These are phyloP conservation scores for Fringilla coelebs DNA, from an alignment of 2,797 vertebrate genomes.

Conservation along the genomic window DNA sequence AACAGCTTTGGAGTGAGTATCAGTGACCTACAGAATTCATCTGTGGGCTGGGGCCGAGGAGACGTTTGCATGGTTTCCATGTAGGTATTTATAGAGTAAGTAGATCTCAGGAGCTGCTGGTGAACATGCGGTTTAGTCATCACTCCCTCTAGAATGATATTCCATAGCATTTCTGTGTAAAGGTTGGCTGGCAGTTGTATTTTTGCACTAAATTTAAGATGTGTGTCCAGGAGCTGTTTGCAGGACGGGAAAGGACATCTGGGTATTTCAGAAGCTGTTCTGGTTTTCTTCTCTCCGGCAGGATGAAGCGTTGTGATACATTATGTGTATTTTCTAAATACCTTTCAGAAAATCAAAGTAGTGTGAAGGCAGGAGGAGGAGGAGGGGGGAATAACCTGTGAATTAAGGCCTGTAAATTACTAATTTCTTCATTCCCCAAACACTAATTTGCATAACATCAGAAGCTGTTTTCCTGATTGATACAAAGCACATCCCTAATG, in stretches of 20 bases:
- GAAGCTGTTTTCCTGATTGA: conserved; percentile 2
- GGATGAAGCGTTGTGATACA: background rate
- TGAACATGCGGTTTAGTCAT: conserved; percentile 54
- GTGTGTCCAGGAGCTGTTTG: background rate
- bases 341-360: background rate
- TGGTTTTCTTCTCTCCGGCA: background rate
- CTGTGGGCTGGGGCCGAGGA: background rate
- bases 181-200: conserved; percentile 17
- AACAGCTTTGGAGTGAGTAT: background rate
- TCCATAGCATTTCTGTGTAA: background rate
- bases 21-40: background rate
- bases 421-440: background rate
- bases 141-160: conserved; percentile 4
- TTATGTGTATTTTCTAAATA: background rate
- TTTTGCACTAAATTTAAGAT: conserved; percentile 40
- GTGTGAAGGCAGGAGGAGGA: accelerated
- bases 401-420: background rate
- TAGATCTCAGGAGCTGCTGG: conserved; percentile 16
- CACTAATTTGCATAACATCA: background rate
- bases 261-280: background rate
- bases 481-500: background rate
- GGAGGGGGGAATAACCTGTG: background rate
- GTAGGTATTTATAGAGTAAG: conserved; percentile 58
- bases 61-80: conserved; percentile 24
- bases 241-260: background rate